Evolutionary conservation across 2,797 vertebrate genomes (phyloP).

Genomic region (Phaenicophaeus curvirostris): DNA sequence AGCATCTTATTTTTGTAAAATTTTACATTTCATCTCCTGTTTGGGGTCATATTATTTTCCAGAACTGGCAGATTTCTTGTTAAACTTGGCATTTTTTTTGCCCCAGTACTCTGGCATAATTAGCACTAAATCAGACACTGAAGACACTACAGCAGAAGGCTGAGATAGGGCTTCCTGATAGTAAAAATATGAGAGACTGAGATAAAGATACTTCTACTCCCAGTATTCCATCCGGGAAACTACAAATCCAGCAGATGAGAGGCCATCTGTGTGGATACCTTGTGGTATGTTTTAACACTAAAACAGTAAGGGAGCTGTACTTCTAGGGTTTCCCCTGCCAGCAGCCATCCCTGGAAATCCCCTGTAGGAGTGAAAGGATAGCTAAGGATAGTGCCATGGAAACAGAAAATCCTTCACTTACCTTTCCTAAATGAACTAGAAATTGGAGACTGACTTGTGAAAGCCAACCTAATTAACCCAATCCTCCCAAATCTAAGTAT

Average conservation of each 20-base stretch:
- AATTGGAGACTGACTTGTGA: background rate
- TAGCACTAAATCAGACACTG: slow-evolving; percentile 52
- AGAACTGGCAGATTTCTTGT: slow-evolving; percentile 46
- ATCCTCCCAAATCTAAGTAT: background rate
- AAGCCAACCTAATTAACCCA: background rate
- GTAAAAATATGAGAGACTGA: slow-evolving; percentile 52
- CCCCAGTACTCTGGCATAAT: slow-evolving; percentile 39
- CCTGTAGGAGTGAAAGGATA: slow-evolving; percentile 58
- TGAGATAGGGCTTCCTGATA: slow-evolving; percentile 47
- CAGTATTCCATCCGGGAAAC: slow-evolving; percentile 56
- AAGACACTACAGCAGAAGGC: slow-evolving; percentile 54
- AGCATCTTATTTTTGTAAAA: slow-evolving; percentile 43
- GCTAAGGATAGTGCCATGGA: slow-evolving; percentile 49
- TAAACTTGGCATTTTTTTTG: background rate
- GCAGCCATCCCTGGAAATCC: slow-evolving; percentile 58
- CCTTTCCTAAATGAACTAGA: background rate
- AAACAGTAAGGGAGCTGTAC: slow-evolving; percentile 56
- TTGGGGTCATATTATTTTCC: slow-evolving; percentile 49
- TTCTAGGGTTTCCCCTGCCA: slow-evolving; percentile 58
- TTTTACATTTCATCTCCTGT: slow-evolving; percentile 6
- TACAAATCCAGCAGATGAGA: slow-evolving; percentile 63
- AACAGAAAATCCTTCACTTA: slow-evolving; percentile 26
- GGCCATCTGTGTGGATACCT: slow-evolving; percentile 69
- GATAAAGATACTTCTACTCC: slow-evolving; percentile 53
- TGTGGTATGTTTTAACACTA: slow-evolving; percentile 55